Base-by-base conservation (phyloP, 2,888 invertebrate genomes). In the Napeogenes sylphis region DNA sequence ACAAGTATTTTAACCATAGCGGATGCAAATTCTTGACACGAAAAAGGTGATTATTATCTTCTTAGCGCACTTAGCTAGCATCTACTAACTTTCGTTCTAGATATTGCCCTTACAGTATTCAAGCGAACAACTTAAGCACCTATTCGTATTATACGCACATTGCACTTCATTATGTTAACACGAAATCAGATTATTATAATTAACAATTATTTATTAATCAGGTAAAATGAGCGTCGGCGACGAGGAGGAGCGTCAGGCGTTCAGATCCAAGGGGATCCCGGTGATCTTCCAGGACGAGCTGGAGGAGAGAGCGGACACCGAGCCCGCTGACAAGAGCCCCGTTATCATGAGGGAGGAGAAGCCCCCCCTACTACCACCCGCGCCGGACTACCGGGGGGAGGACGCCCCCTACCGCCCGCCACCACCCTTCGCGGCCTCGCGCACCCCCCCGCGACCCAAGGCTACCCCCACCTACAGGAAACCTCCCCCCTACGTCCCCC, bases 241-340 rank as follows among this genome's bases (percentile, higher is more conserved):
- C 77, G 95, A 96, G 76, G 96, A 96, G 76, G 96, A 96, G 72
- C 92, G 96, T 21, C 94, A 95, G 79, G 95, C 95, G 69, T 95
- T 96, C 90, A 93, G 96, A 57, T 95, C 95, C 73, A 96, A 95
- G 82, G 93, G 93, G 58, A 97, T 98, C 75, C 99, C 99, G 0
- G 98, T 99, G 47, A 99, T 99, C 78, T 98, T 99, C 87, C 96
- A 97, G 84, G 98, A 99, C 83, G 99, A 99, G 83, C 91, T 99
- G 54, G 98, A 98, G 73, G 98, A 98, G 77, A 95, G 97, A 74
- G 96, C 96, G 0, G 96, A 96, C 82, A 93, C 96, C 30, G 95
- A 95, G 67, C 94, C 96, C 30, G 95, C 95, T 35, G 96, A 97
- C 80, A 97, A 98, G 87, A 95, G 96, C 69, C 98, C 98, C 4